Percentiles rank a stretch among this genome's conserved stretches.
These are phyloP conservation scores for Pogonognathellus flavescens DNA, from an alignment of 1,140 invertebrate species.

Conservation along the genomic window DNA sequence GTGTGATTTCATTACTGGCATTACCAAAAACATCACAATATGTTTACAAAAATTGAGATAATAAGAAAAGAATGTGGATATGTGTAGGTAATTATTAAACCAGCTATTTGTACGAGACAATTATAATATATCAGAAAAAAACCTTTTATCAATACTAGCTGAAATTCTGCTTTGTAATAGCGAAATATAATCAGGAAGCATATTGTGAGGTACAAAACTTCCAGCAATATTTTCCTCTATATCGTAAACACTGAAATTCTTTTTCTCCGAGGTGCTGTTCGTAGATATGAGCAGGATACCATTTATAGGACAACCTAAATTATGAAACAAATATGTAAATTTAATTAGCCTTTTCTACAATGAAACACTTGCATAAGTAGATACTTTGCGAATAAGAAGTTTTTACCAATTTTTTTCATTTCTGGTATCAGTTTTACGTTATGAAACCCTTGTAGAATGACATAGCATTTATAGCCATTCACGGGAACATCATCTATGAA, in stretches of 20 bases:
- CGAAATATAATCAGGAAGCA: constrained; percentile 52
- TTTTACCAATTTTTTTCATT: constrained; percentile 52
- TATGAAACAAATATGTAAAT: too few relatives aligned
- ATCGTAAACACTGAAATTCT: constrained; percentile 57
- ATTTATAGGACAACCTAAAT: constrained; percentile 54
- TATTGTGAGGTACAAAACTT: constrained; percentile 54
- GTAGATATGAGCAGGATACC: constrained; percentile 54
- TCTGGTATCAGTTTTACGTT: constrained; percentile 50
- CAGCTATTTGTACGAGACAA: too few relatives aligned
- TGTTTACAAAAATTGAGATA: too few relatives aligned
- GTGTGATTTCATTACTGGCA: background rate
- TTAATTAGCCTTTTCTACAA: too few relatives aligned
- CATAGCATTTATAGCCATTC: constrained; percentile 41
- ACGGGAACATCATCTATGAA: constrained; percentile 48
- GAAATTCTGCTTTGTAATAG: constrained; percentile 9
- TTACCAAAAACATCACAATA: too few relatives aligned
- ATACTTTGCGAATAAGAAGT: too few relatives aligned
- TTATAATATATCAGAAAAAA: too few relatives aligned
- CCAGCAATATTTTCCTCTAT: constrained; percentile 58
- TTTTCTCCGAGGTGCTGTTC: constrained; percentile 15
- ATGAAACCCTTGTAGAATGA: constrained; percentile 59
- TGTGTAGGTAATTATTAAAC: too few relatives aligned
- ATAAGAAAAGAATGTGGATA: too few relatives aligned
- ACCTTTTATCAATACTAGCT: background rate
- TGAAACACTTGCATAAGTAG: too few relatives aligned